Conservation (phyloP, 2,113 vertebrate genomes). For the Zootoca vivipara region DNA sequence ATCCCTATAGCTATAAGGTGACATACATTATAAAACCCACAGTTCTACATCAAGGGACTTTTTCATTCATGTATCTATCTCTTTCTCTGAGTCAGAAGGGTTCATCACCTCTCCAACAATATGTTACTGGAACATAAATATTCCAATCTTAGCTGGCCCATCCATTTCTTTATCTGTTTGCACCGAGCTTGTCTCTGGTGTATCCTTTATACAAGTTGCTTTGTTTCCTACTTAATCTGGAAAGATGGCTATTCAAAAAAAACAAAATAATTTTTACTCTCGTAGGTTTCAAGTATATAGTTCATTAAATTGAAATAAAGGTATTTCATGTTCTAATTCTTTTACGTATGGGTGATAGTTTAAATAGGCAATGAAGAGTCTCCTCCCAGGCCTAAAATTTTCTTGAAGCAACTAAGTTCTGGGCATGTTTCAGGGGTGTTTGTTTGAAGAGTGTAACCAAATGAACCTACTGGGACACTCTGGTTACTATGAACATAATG, state of each 20-base stretch:
- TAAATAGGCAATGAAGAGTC: background rate
- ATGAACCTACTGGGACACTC: background rate
- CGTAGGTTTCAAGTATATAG: background rate
- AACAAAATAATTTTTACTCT: background rate
- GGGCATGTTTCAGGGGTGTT: background rate
- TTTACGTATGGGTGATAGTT: background rate
- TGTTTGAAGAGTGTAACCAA: background rate
- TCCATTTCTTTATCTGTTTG: background rate
- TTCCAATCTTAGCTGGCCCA: background rate
- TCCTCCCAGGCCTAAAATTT: background rate
- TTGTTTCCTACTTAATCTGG: background rate
- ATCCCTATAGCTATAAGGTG: slow-evolving; percentile 46
- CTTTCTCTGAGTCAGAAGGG: background rate
- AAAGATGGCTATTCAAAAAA: background rate
- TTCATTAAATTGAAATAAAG: background rate
- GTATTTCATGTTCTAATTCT: background rate
- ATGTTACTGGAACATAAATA: background rate
- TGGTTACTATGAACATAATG: background rate
- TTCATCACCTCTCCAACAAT: background rate
- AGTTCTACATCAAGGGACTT: background rate
- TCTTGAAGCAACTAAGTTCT: background rate
- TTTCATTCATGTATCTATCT: background rate
- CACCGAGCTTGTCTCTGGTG: background rate
- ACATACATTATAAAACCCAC: slow-evolving; percentile 62
- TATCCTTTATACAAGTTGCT: background rate